These are phyloP conservation scores for Leuciscus waleckii DNA, from an alignment of 2,797 vertebrate genomes.

Conservation along the genomic window DNA sequence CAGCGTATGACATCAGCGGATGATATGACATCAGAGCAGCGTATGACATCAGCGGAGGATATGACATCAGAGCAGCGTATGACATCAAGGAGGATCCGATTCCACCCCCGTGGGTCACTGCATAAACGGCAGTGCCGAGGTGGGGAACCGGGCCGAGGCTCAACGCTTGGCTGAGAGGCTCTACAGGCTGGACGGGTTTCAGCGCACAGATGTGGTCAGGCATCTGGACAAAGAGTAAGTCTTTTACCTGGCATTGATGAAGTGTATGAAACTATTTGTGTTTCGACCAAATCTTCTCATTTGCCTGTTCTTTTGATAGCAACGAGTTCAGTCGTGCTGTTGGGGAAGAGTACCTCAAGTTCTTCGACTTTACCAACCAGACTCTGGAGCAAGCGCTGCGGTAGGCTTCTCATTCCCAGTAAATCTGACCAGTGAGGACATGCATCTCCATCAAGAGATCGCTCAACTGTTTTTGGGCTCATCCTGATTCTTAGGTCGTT, in stretches of 20 bases:
- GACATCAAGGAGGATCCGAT: too few relatives aligned
- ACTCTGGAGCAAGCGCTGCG: conserved; percentile 86
- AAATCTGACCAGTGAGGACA: neutral
- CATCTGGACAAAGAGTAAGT: conserved; percentile 93
- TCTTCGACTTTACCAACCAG: conserved; percentile 86
- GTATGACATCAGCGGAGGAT: too few relatives aligned
- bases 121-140: conserved; percentile 70
- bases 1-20: neutral
- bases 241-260: neutral
- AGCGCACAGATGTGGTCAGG: conserved; percentile 86
- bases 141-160: conserved; percentile 75
- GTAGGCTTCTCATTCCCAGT: conserved; percentile 68
- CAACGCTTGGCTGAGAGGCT: conserved; percentile 80
- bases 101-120: conserved; percentile 11
- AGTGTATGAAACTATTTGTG: neutral
- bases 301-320: conserved; percentile 59
- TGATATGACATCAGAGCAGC: neutral
- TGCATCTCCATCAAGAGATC: neutral
- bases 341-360: conserved; percentile 87
- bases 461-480: neutral
- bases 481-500: conserved; percentile 76
- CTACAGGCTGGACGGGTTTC: conserved; percentile 82
- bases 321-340: conserved; percentile 81
- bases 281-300: neutral
- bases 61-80: too few relatives aligned